phyloP scores from a whole-genome alignment of 2,797 vertebrate genomes.

The Cossypha caffra region DNA sequence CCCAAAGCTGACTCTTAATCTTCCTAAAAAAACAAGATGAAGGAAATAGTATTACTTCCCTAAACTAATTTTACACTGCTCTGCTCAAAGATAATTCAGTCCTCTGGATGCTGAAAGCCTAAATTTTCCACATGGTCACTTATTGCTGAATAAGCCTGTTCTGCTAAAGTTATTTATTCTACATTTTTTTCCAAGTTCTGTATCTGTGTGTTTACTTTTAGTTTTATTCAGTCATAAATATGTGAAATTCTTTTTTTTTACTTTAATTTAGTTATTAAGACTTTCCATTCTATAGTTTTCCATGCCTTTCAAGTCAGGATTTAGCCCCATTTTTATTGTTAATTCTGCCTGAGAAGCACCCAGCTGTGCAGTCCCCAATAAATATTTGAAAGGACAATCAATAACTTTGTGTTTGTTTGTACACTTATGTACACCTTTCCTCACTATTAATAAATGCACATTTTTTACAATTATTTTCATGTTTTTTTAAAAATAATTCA shows the following conservation, averaged over 20 bases:
- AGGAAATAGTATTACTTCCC: background rate
- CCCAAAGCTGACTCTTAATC: background rate
- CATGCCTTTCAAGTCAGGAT: background rate
- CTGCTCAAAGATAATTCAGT: background rate
- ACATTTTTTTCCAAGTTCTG: background rate
- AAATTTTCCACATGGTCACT: background rate
- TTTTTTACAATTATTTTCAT: background rate
- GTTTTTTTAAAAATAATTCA: conserved; percentile 41
- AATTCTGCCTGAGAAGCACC: background rate
- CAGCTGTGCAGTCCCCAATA: background rate
- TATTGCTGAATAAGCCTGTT: background rate
- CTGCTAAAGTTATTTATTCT: background rate
- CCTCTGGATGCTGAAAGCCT: background rate
- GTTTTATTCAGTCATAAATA: background rate
- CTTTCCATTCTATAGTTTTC: background rate
- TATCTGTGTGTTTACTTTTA: background rate
- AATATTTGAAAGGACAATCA: background rate
- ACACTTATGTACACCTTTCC: background rate
- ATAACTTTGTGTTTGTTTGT: background rate
- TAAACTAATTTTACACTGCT: background rate
- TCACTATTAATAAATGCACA: background rate
- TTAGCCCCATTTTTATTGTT: background rate
- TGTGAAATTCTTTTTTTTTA: background rate
- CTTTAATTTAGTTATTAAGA: background rate
- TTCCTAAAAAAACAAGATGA: background rate